phyloP scores from a whole-genome alignment of 2,113 vertebrate genomes.

The Sisor rabdophorus region DNA sequence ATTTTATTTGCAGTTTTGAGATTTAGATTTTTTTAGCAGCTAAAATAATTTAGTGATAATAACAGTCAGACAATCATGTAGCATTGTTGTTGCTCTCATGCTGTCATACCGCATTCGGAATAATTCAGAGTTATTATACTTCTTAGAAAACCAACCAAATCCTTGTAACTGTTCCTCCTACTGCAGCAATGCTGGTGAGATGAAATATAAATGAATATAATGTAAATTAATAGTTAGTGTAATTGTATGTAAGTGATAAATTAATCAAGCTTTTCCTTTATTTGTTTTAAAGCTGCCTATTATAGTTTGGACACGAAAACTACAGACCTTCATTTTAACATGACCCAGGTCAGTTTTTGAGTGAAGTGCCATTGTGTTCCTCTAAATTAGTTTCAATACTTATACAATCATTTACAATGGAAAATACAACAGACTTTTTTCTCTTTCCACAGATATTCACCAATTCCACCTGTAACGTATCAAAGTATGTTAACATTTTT shows the following conservation, averaged over 20 bases:
- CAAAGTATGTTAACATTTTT: not conserved
- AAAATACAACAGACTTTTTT: not conserved
- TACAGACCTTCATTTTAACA: not conserved
- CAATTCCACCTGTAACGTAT: not conserved
- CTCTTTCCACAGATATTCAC: constrained; percentile 12
- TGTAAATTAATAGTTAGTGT: not conserved
- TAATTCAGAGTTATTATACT: not conserved
- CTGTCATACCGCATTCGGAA: not conserved
- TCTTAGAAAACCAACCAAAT: constrained; percentile 31
- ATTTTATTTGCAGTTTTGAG: not conserved
- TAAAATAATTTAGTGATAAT: not conserved
- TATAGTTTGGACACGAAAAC: constrained; percentile 53
- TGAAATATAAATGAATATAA: not conserved
- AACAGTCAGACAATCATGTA: not conserved
- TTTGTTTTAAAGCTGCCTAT: constrained; percentile 57
- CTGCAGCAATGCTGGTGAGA: constrained; percentile 58
- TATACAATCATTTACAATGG: not conserved
- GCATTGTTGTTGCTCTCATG: not conserved
- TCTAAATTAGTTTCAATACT: not conserved
- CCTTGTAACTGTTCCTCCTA: constrained; percentile 57
- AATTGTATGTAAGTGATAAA: not conserved
- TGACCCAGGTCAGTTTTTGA: constrained; percentile 6
- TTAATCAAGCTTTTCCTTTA: not conserved
- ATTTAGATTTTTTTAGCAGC: not conserved
- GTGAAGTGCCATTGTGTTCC: constrained; percentile 44